phyloP scores from a whole-genome alignment of 2,797 vertebrate species.

The Notamacropus eugenii region DNA sequence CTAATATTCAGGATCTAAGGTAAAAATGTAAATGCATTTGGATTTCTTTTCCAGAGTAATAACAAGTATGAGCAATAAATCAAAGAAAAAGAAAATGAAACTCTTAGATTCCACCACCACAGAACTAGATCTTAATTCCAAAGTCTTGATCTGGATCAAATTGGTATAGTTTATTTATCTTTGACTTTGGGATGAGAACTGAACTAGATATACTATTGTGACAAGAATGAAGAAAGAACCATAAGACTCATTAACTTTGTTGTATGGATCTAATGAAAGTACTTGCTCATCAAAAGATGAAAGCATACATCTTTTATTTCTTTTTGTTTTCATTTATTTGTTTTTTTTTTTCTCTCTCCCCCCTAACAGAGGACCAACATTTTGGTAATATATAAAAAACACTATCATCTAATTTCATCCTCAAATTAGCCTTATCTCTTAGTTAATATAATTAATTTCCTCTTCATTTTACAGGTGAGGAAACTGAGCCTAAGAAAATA shows the following conservation, averaged over 20 bases:
- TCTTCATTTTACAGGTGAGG: neutral
- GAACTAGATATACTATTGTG: neutral
- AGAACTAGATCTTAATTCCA: neutral
- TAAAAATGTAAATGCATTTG: neutral
- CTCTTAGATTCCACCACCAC: neutral
- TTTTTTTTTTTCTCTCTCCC: neutral
- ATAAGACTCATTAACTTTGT: neutral
- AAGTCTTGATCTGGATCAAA: neutral
- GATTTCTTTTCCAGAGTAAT: neutral
- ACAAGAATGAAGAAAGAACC: neutral
- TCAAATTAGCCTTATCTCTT: too few species aligned
- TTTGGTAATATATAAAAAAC: too few species aligned
- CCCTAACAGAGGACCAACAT: too few species aligned
- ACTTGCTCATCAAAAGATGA: neutral
- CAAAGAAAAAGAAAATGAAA: neutral
- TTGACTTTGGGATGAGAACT: neutral
- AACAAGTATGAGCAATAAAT: neutral
- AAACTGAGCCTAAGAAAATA: neutral
- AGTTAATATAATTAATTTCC: neutral
- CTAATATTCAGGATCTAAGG: neutral
- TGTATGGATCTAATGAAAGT: neutral
- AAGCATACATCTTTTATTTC: neutral
- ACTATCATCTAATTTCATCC: too few species aligned
- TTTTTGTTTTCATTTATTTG: neutral
- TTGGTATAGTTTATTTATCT: neutral